Evolutionary conservation across 2,113 vertebrate species (phyloP).

Genomic region (Columba livia): DNA sequence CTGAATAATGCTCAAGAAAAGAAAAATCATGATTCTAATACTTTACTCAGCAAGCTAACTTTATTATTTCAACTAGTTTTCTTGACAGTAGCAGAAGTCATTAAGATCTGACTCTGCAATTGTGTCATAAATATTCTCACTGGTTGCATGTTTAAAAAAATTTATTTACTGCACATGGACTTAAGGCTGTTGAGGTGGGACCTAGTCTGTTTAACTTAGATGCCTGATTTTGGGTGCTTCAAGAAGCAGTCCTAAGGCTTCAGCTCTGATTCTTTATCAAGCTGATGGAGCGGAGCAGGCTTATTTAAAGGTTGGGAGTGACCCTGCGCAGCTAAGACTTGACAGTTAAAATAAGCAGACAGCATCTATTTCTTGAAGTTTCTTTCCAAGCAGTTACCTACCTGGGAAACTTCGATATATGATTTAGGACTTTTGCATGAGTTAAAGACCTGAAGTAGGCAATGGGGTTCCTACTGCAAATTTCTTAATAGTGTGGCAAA

Average conservation of each 20-base stretch:
- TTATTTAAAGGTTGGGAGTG: neutral
- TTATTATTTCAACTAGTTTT: neutral
- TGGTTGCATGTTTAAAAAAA: neutral
- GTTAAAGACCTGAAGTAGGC: neutral
- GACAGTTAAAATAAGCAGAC: neutral
- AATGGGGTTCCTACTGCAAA: fast-evolving
- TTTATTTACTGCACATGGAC: neutral
- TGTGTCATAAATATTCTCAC: neutral
- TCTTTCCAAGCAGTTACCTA: neutral
- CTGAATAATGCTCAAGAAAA: neutral
- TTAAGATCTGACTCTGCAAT: neutral
- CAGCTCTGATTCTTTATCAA: neutral
- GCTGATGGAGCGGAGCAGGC: neutral
- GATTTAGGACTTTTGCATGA: neutral
- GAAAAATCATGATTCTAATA: neutral
- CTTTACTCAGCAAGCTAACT: neutral
- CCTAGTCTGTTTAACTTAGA: neutral
- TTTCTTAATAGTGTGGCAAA: neutral
- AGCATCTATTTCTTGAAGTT: neutral
- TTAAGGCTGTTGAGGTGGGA: neutral
- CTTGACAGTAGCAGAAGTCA: neutral
- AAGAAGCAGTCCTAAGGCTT: neutral
- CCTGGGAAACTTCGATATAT: neutral
- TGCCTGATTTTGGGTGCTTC: neutral
- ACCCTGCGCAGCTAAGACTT: neutral